Conservation (phyloP, 2,113 vertebrate species). For the Urocitellus parryii region DNA sequence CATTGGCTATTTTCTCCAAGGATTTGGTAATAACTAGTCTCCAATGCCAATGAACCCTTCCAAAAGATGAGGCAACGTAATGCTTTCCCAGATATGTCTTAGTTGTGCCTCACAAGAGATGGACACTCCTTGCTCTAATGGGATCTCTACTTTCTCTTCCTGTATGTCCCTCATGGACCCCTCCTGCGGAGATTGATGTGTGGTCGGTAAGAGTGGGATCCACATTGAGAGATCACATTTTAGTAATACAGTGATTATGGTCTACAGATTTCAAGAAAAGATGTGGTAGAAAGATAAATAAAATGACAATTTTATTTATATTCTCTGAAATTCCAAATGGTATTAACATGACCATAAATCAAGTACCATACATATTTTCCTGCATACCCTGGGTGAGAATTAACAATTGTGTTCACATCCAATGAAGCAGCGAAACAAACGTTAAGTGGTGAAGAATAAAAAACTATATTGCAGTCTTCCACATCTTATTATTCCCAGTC, state of each 20-base stretch:
- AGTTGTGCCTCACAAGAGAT: not conserved
- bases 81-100: not conserved
- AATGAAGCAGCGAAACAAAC: not conserved
- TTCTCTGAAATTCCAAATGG: not conserved
- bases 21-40: not conserved
- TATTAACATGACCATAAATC: slow-evolving; percentile 8
- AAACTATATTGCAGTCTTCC: fast-evolving
- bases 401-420: not conserved
- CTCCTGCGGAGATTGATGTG: not conserved
- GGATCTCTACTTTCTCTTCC: not conserved
- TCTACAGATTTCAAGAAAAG: not conserved
- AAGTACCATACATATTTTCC: not conserved
- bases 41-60: not conserved
- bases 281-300: not conserved
- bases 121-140: not conserved
- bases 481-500: not conserved
- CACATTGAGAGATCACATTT: not conserved
- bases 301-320: not conserved
- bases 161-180: not conserved
- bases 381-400: not conserved
- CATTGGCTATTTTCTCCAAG: not conserved
- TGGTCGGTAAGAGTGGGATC: too few species aligned
- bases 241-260: not conserved
- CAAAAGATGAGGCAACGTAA: not conserved
- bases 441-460: not conserved